Conservation (phyloP, 1,140 invertebrate genomes). For the Drosophila nigromelanica region DNA sequence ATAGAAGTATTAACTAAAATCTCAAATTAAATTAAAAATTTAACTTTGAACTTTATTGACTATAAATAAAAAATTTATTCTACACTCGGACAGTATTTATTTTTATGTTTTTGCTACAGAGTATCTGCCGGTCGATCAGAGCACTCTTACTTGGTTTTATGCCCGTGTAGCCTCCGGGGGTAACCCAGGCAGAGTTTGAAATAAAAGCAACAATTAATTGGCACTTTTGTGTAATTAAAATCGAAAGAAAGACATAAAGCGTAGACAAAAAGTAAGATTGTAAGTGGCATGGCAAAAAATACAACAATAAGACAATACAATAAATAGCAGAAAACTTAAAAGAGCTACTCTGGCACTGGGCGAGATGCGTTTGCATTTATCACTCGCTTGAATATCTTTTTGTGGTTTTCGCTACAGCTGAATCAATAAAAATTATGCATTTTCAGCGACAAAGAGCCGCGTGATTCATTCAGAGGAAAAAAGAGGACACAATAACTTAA, state of each 20-base stretch:
- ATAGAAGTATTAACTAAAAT: no score
- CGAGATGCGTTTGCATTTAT: slow-evolving; percentile 40
- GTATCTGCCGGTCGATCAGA: no score
- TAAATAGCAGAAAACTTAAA: slow-evolving; percentile 10
- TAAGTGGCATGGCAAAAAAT: slow-evolving; percentile 1
- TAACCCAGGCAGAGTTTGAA: slow-evolving; percentile 26
- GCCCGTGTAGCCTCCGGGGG: slow-evolving; percentile 12
- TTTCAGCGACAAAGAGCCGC: slow-evolving; percentile 1
- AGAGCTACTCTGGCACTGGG: slow-evolving; percentile 6
- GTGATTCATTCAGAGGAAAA: slow-evolving; percentile 23
- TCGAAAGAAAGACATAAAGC: slow-evolving; percentile 65
- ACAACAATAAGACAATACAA: slow-evolving; percentile 12
- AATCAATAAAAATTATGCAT: slow-evolving; percentile 15
- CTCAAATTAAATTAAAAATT: no score
- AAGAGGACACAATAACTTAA: neutral
- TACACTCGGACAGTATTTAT: no score
- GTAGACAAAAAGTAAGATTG: slow-evolving; percentile 32
- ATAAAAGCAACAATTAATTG: slow-evolving; percentile 70
- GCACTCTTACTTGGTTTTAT: neutral
- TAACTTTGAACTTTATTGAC: no score
- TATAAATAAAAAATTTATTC: no score
- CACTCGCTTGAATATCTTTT: slow-evolving; percentile 37
- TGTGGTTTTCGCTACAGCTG: slow-evolving; percentile 24
- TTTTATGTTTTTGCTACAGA: no score
- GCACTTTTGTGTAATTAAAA: slow-evolving; percentile 76